Base-by-base conservation (phyloP, 2,888 invertebrate species). In the Drosophila pseudotakahashii region DNA sequence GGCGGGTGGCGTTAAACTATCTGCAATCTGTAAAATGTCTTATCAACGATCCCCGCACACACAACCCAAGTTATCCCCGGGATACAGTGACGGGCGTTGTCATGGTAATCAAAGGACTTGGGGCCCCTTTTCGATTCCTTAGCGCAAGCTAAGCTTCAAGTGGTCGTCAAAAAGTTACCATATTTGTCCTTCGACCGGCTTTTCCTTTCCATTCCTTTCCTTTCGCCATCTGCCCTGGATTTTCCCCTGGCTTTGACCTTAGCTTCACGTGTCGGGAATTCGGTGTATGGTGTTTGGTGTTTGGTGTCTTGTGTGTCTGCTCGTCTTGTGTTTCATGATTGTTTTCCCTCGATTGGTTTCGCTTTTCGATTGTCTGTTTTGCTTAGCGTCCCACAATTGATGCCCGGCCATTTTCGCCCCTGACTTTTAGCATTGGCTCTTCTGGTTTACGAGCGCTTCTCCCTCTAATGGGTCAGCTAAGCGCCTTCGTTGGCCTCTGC, bases 401-500 rank as follows among this genome's bases (percentile, higher is more conserved):
- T 81, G 88, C 69, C 81, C 70, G 73, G 58, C 78, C 78, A 74
- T 81, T 84, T 73, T 57, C 26, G 41, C 47, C 73, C 76, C 87
- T 80, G 82, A 78, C 78, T 89, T 84, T 80, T 84, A 75, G 59
- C 57, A 51, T 47, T 36, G 52, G 47, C 51, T 59, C 68, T 45
- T 76, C 64, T 64, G 55, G 50, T 76, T 86, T 80, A 75, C 77
- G 81, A 84, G 55, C 66, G 47, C 71, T 66, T 64, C 75, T 42
- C 64, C 64, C 63, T 77, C 86, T 75, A 88, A 83, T 82, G 75
- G 88, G 79, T 75, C 88, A 79, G 73, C 76, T 77, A 75, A 73
- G 78, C 78, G 75, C 70, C 70, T 72, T 48, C 75, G 53, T 61
- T 53, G 63, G 71, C 71, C 55, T 64, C 69, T 68, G 58, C 48